A percentile compares a stretch with the other conserved stretches of the same genome.
phyloP scores from a whole-genome alignment of 2,113 vertebrate species.

The Apteryx mantelli region DNA sequence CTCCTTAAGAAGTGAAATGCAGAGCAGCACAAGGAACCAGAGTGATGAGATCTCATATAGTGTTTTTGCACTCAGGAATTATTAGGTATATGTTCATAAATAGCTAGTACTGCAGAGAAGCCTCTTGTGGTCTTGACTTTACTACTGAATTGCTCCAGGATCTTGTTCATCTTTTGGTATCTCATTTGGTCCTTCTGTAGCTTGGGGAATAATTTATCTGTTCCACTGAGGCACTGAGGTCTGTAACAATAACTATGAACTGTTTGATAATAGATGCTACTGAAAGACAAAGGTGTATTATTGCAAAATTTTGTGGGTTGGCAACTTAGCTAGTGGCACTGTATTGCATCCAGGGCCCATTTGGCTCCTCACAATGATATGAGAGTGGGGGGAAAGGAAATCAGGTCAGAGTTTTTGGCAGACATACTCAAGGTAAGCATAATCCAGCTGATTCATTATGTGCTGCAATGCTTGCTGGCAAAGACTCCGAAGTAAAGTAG shows the following conservation, averaged over 20 bases:
- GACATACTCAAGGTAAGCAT: conserved; percentile 56
- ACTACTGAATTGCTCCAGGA: neutral
- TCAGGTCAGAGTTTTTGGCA: conserved; percentile 70
- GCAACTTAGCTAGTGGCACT: conserved; percentile 20
- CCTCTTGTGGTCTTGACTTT: neutral
- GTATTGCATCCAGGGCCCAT: conserved; percentile 27
- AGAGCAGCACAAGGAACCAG: neutral
- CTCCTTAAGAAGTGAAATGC: neutral
- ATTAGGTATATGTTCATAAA: neutral
- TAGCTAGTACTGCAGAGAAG: neutral
- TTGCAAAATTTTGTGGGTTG: conserved; percentile 57
- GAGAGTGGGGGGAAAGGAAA: conserved; percentile 65
- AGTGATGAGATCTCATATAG: neutral
- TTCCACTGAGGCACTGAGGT: conserved; percentile 15
- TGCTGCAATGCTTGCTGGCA: conserved; percentile 70
- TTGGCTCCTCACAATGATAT: conserved; percentile 21
- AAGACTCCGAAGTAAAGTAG: neutral
- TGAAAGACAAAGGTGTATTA: conserved; percentile 25
- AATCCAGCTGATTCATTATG: conserved; percentile 72
- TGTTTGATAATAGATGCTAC: conserved; percentile 22
- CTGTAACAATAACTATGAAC: conserved; percentile 26
- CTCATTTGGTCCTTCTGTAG: conserved; percentile 18
- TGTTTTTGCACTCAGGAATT: neutral
- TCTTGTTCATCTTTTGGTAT: conserved; percentile 28
- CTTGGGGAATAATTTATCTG: conserved; percentile 16